Evolutionary conservation across 2,797 vertebrate species (phyloP).

Genomic region (Aphelocoma californica): DNA sequence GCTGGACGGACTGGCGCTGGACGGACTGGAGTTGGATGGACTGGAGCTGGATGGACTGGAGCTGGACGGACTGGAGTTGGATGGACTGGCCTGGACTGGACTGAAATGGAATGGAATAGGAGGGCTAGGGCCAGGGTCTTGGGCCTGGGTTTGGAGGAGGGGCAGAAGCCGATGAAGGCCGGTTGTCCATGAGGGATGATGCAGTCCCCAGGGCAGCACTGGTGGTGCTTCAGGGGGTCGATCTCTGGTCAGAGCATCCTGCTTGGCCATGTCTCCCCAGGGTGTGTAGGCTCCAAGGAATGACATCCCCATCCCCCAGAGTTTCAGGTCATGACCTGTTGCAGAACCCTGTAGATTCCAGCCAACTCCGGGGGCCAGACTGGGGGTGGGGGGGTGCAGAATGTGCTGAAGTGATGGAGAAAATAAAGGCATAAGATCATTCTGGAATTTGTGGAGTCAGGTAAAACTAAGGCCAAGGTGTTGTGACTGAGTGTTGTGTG

Average conservation of each 20-base stretch:
- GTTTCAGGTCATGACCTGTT: not conserved
- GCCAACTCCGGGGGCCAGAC: not conserved
- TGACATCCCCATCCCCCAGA: not conserved
- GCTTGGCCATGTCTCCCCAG: rapidly evolving
- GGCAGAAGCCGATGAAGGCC: rapidly evolving
- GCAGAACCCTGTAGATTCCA: not conserved
- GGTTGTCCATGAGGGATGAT: not conserved
- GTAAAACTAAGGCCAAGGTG: not conserved
- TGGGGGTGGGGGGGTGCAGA: rapidly evolving
- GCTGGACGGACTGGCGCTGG: too few species aligned
- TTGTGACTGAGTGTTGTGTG: rapidly evolving
- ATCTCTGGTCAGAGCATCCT: not conserved
- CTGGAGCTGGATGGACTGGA: not conserved
- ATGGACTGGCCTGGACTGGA: rapidly evolving
- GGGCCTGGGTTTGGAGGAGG: not conserved
- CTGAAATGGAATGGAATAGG: too few species aligned
- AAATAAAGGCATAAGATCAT: not conserved
- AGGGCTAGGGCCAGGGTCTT: too few species aligned
- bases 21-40: not conserved
- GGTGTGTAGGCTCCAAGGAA: rapidly evolving
- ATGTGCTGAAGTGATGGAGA: not conserved
- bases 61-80: too few species aligned
- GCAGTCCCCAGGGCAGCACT: rapidly evolving
- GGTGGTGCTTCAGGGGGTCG: not conserved
- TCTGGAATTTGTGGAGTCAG: not conserved